Base-by-base conservation (phyloP, 1,140 invertebrate genomes). In the Bicyclus anynana region DNA sequence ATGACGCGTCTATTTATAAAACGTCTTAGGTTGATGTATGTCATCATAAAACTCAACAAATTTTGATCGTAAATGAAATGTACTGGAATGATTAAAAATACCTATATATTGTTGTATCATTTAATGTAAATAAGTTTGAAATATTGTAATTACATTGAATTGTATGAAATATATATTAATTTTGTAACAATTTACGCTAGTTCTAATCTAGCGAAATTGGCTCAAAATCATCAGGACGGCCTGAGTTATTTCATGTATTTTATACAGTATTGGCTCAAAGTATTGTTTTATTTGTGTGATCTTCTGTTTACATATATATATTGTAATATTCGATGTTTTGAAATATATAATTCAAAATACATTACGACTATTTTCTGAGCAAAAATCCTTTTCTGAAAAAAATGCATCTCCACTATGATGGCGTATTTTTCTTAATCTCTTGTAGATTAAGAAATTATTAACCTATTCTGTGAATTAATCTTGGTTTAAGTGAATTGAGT, bases 261-360 rank as follows among this genome's bases (percentile, higher is more conserved):
- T 62, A 54, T 74, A 74, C 81, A 84, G 81, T 83, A 87, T 87
- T 83, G 84, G 84, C 74, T 83, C 69, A 76, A 86, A 81, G 76
- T 84, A 84, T 81, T 81, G 58, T 74, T 81, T 71, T 74, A 77
- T 71, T 59, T 48, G 38, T 61, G 37, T 40, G 5, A 40, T 40
- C 21, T 54, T 65, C 59, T 72, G 65, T 70, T 76, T 71, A 68
- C 67, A 68, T 56, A 67, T 59, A 51, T 10, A 37, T 12, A 26
- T 33, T 33, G 29, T 40, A 40, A 40, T n/a, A n/a, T 37, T 2
- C 26, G 26, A 27, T 10, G 29, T 33, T 33, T 33, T 33, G 7
- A 33, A 33, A 33, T 29, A 29, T 29, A 7, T 33, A 1, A 33
- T 33, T 33, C 29, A 33, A n/a, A 33, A 33, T 33, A n/a, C 29